Evolutionary conservation across 2,888 invertebrate genomes (phyloP), one percentile per base, ranked within the genome.

Genomic region (Eurois occulta): DNA sequence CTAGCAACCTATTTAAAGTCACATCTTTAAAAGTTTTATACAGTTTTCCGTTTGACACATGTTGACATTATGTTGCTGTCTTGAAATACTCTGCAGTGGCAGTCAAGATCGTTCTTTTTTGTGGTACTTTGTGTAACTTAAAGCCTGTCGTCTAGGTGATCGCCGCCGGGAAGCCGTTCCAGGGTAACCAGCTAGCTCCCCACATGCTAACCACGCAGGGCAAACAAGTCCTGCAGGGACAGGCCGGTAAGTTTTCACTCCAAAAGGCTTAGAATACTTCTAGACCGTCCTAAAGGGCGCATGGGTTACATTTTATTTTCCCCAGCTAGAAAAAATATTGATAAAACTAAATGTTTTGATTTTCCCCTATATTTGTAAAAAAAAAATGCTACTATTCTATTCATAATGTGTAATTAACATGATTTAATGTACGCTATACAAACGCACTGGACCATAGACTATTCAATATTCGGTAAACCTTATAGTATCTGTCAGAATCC

Each of bases 131-230:
- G 24, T 75, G 68, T 86, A 83, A 78, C 35, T 38, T 58, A 28
- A 62, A 46, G 13, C 38, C 75, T 71, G 24, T 81, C 81, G 52
- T 74, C 43, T 62, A 98, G 97, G 98, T 98, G 78, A 98, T 99
- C 84, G 97, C 98, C 13, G 97, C 98, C 35, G 98, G 98, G 43
- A 99, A 99, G 92, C 98, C 98, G 7, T 98, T 98, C 93, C 98
- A 98, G 93, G 98, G 98, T 67, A 98, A 98, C 88, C 98, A 98
- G 86, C 94, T 98, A 71, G 97, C 97, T 5, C 98, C 98, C 0
- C 99, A 99, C 91, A 98, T 99, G 98, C 95, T 99, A 62, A 98
- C 98, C 0, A 96, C 98, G 1, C 98, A 98, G 92, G 98, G 98
- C 78, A 98, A 98, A 91, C 98, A 98, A 91, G 98, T 98, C 83